Conservation (phyloP, 2,888 invertebrate species). For the Neoaliturus tenellus region DNA sequence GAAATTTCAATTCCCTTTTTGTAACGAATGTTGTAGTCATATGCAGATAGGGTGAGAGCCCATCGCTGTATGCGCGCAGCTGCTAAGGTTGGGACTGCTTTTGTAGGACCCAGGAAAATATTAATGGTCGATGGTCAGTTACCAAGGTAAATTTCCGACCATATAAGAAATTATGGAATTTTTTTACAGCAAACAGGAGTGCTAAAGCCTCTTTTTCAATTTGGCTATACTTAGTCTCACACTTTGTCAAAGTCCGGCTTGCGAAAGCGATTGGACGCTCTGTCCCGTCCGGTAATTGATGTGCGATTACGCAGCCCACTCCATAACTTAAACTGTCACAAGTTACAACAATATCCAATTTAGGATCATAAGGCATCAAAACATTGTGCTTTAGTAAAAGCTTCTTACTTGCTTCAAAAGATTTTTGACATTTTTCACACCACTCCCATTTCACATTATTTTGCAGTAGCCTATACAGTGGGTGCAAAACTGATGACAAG, state of each 20-base stretch:
- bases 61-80: neutral
- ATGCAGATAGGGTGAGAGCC: conserved; percentile 1
- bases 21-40: neutral
- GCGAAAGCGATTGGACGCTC: conserved; percentile 45
- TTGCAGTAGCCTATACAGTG: neutral
- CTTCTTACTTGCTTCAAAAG: neutral
- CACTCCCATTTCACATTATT: conserved; percentile 17
- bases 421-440: conserved; percentile 2
- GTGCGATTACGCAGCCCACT: conserved; percentile 35
- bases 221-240: conserved; percentile 48
- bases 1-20: neutral
- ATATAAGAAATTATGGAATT: conserved; percentile 56
- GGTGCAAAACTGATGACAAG: neutral
- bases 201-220: conserved; percentile 57
- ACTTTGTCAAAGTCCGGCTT: conserved; percentile 36
- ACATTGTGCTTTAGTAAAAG: conserved; percentile 18
- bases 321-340: conserved; percentile 47
- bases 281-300: conserved; percentile 41
- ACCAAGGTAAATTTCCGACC: conserved; percentile 35
- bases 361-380: conserved; percentile 37
- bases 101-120: conserved; percentile 1
- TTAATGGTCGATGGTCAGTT: neutral
- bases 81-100: neutral
- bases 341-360: conserved; percentile 42
- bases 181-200: conserved; percentile 42